Evolutionary conservation across 2,797 vertebrate species (phyloP), one percentile per base, ranked within the genome.

Genomic region (Telmatherina bonti): DNA sequence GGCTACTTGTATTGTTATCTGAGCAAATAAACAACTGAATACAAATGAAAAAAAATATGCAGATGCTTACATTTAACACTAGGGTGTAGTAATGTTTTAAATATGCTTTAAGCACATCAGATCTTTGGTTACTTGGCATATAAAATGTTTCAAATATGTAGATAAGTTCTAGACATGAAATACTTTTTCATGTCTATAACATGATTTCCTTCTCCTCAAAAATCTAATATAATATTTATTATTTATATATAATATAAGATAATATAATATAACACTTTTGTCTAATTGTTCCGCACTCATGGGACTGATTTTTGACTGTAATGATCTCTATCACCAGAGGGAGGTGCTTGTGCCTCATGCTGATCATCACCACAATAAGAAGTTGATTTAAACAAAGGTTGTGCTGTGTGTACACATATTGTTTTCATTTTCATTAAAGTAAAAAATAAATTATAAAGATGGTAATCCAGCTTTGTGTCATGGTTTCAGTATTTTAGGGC

Each of bases 261-360:
- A n/a, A n/a, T n/a, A n/a, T n/a, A n/a, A n/a, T n/a, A n/a, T 15
- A n/a, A 9, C 38, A 45, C 2, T 53, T 0, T 67, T 6, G n/a
- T 52, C 4, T 47, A 1, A 24, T 43, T 43, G 16, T 45, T 20
- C 6, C 59, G 8, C 15, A 15, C 16, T 35, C 1, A 35, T 36
- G 0, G 35, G 41, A 20, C 16, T 43, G 41, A 20, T 43, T 20
- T 16, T 6, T 60, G 22, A 2, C 11, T 55, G 59, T 27, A 63
- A 26, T 75, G 51, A n/a, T 41, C 7, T 54, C 5, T 60, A 7
- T 72, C 11, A 79, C 90, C 94, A 93, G 76, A 89, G 69, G 88
- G 87, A 86, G 93, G 93, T 78, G 90, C 76, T 90, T 91, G 82
- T 64, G 82, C 82, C 77, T 83, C 83, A 82, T 67, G 63, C 6